Percentiles rank a stretch among this genome's conserved stretches.
Evolutionary conservation across 2,797 vertebrate genomes (phyloP).

Genomic region (Gymnothorax reevesii): DNA sequence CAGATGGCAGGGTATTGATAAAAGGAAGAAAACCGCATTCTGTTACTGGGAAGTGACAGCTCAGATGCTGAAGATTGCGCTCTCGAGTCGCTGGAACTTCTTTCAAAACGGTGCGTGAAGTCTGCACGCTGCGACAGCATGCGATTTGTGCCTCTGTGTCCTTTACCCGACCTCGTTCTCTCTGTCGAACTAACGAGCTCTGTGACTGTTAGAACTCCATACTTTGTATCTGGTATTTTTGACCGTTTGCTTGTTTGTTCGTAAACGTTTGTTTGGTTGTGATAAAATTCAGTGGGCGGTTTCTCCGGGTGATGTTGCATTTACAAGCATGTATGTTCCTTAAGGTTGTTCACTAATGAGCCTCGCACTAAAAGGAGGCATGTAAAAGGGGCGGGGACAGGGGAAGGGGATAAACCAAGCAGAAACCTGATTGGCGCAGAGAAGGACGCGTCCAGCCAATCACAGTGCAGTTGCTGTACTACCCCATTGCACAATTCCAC

Average conservation of each 20-base stretch:
- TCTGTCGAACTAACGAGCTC: slow-evolving; percentile 2
- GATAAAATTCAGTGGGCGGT: background rate
- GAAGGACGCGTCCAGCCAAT: background rate
- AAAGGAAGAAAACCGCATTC: background rate
- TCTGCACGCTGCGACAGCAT: too few species aligned
- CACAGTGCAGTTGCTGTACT: background rate
- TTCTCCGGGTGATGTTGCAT: background rate
- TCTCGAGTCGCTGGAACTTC: background rate
- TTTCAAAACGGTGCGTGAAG: background rate
- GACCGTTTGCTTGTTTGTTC: background rate
- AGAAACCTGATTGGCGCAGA: background rate
- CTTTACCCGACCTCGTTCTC: background rate
- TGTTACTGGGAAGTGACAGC: background rate
- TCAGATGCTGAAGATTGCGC: background rate
- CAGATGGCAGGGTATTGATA: background rate
- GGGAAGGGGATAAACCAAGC: background rate
- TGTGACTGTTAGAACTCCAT: slow-evolving; percentile 22
- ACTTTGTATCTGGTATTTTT: slow-evolving; percentile 3
- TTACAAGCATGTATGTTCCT: background rate
- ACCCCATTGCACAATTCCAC: background rate
- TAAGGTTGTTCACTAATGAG: background rate
- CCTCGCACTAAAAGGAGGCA: background rate
- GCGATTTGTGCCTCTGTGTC: background rate
- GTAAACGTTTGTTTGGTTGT: background rate
- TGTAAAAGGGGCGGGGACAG: background rate